Evolutionary conservation across 2,113 vertebrate genomes (phyloP).

Genomic region (Cyprinodon brontotheroides): DNA sequence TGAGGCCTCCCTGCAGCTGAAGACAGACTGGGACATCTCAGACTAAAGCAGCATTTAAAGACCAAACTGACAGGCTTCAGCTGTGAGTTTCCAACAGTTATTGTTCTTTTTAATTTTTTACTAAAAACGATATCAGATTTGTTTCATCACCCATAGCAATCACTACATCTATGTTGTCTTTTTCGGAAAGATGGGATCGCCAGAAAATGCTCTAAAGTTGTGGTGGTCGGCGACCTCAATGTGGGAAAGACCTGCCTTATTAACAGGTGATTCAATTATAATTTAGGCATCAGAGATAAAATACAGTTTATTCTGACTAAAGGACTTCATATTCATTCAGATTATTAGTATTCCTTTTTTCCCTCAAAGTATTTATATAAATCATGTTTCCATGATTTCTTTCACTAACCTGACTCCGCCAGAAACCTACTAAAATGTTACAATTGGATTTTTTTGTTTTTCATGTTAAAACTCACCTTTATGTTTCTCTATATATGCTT

Average conservation of each 20-base stretch:
- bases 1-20: not conserved
- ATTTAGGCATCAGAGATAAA: too few relatives aligned
- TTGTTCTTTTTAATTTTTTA: not conserved
- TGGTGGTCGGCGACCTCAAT: not conserved
- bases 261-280: not conserved
- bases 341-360: too few relatives aligned
- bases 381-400: too few relatives aligned
- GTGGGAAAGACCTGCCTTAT: not conserved
- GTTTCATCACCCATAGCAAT: not conserved
- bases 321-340: too few relatives aligned
- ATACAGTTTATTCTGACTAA: too few relatives aligned
- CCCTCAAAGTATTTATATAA: too few relatives aligned
- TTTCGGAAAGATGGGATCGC: not conserved
- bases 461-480: too few relatives aligned
- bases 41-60: not conserved
- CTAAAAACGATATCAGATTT: not conserved
- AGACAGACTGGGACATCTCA: not conserved
- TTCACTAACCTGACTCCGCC: too few relatives aligned
- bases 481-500: too few relatives aligned
- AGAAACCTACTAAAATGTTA: too few relatives aligned
- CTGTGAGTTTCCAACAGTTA: not conserved
- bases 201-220: not conserved
- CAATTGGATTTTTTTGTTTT: too few relatives aligned
- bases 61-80: not conserved
- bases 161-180: not conserved